Evolutionary conservation across 2,888 invertebrate genomes (phyloP), one percentile per base, ranked within the genome.

Genomic region (Leptinotarsa haldemani): DNA sequence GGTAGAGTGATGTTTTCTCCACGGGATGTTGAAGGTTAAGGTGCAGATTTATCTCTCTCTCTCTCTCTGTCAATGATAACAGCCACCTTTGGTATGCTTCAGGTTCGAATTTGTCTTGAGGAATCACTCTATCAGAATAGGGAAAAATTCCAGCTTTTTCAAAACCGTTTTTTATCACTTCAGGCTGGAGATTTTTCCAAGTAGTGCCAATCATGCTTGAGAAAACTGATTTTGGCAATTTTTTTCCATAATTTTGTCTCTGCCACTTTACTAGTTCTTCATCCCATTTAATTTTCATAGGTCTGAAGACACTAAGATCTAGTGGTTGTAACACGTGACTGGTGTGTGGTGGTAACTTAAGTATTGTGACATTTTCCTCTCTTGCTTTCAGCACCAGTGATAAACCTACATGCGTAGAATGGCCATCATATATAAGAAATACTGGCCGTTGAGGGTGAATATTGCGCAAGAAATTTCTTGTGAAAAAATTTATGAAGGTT

Each of bases 401-500:
- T n/a, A 77, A 46, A 52, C 74, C 75, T 30, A 82, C 74, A 70
- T 82, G 83, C 40, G 82, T 84, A 16, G 71, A 68, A 76, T 85
- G 84, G 2, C 85, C 84, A 73, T 84, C 84, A 69, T 83, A 84
- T 48, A 85, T 78, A n/a, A 56, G 56, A 56, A 56, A 25, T 56
- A 56, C 56, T 56, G 56, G 56, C 56, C 56, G 9, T 56, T 83
- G 81, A 61, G 80, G 70, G 12, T 84, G 83, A 53, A 79, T 47
- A 65, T 7, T 69, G 65, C 82, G 83, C 40, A 85, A 80, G 3
- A 85, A 65, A 50, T 79, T 69, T 72, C 82, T 83, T 79, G 76
- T 61, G 53, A 85, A 74, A 69, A 84, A 85, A 73, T 83, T 83
- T 18, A 75, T 69, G 70, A 85, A 86, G 12, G 84, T 56, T 56